Evolutionary conservation across 2,113 vertebrate species (phyloP).

Genomic region (Tetrax tetrax): DNA sequence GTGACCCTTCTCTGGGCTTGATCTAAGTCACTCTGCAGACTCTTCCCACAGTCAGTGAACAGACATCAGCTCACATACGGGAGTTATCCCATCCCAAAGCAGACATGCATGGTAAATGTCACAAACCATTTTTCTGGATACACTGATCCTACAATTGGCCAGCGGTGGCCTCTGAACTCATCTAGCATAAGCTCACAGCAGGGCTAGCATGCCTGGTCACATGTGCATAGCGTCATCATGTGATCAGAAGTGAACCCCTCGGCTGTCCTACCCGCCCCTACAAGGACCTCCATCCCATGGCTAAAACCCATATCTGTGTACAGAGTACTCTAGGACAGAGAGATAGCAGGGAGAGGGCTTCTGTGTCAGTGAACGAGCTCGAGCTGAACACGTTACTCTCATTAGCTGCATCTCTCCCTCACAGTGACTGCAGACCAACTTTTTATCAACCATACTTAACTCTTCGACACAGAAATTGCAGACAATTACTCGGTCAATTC

Average conservation of each 20-base stretch:
- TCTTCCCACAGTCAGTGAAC: not conserved
- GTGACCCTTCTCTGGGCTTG: too few species aligned
- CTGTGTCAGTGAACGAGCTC: not conserved
- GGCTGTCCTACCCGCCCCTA: not conserved
- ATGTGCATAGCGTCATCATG: not conserved
- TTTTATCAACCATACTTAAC: not conserved
- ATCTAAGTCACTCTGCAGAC: not conserved
- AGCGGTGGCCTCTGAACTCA: not conserved
- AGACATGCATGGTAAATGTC: not conserved
- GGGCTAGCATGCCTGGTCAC: not conserved
- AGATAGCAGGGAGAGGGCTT: not conserved
- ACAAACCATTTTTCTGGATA: not conserved
- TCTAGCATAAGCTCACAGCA: not conserved
- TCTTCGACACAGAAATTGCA: not conserved
- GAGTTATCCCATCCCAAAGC: not conserved
- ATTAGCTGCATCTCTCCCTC: not conserved
- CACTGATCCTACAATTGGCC: not conserved
- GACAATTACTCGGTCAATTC: not conserved
- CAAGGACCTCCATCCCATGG: not conserved
- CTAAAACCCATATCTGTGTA: not conserved
- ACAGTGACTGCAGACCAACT: not conserved
- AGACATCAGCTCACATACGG: not conserved
- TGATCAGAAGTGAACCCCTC: accelerated
- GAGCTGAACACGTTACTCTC: too few species aligned
- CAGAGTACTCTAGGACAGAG: not conserved